Percentiles rank a stretch among this genome's conserved stretches.
Conservation (phyloP, 2,888 invertebrate species). For the Artemia sp. region DNA sequence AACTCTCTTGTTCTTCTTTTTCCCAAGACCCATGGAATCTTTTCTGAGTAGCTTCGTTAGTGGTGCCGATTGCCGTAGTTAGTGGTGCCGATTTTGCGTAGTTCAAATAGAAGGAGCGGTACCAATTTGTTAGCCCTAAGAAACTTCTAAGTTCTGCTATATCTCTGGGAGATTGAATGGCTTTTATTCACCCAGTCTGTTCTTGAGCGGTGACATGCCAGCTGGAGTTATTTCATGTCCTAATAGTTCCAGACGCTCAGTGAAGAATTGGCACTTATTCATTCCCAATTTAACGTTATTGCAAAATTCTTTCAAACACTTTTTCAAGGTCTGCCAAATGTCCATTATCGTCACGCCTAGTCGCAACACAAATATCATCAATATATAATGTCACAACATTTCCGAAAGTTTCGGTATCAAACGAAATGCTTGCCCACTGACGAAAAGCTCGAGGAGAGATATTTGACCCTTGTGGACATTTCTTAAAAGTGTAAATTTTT, state of each 20-base stretch:
- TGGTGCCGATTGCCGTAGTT: not conserved
- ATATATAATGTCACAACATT: not conserved
- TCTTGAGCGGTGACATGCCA: not conserved
- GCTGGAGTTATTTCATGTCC: not conserved
- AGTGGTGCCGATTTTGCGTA: not conserved
- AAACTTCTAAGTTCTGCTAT: too few species aligned
- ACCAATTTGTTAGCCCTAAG: too few species aligned
- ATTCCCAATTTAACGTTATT: not conserved
- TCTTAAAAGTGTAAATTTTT: too few species aligned
- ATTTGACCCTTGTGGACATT: too few species aligned
- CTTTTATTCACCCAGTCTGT: not conserved
- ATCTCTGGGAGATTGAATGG: too few species aligned
- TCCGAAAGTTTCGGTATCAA: constrained; percentile 2
- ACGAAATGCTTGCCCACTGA: not conserved
- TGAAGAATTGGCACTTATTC: not conserved
- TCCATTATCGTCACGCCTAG: not conserved
- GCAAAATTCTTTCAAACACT: not conserved
- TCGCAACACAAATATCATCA: not conserved
- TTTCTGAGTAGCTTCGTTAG: constrained; percentile 1
- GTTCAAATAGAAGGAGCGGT: too few species aligned
- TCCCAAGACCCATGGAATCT: not conserved
- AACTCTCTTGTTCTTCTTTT: too few species aligned
- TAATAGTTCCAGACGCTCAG: constrained; percentile 4
- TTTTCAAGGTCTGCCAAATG: constrained; percentile 4
- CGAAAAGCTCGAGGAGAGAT: not conserved